Evolutionary conservation across 2,888 invertebrate species (phyloP).

Genomic region (Thera obeliscata): DNA sequence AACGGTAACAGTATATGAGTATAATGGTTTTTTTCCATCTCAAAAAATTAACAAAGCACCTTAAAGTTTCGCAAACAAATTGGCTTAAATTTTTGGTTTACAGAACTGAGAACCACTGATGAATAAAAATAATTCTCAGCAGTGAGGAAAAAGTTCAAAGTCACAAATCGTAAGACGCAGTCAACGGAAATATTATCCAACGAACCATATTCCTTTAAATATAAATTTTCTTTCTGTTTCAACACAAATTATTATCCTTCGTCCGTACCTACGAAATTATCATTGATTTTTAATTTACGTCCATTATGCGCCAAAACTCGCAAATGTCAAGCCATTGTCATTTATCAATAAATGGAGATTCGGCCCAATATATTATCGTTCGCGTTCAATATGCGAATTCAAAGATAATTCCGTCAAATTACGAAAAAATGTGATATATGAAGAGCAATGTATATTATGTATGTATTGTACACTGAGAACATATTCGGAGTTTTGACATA

Average conservation of each 20-base stretch:
- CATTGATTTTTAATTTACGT: constrained; percentile 2
- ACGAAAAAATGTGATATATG: constrained; percentile 62
- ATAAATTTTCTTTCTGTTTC: not conserved
- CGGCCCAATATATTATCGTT: constrained; percentile 67
- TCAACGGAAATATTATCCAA: not conserved
- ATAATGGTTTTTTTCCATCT: too few species aligned
- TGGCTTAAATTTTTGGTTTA: too few species aligned
- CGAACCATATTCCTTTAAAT: too few species aligned
- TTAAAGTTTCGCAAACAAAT: too few species aligned
- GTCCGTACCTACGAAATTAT: not conserved
- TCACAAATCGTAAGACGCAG: not conserved
- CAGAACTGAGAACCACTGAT: not conserved
- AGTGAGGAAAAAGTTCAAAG: not conserved
- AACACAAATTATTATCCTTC: not conserved
- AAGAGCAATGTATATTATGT: not conserved
- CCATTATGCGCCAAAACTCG: not conserved
- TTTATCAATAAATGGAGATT: constrained; percentile 71
- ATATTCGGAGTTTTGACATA: too few species aligned
- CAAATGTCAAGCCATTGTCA: constrained; percentile 45
- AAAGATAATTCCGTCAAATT: constrained; percentile 69
- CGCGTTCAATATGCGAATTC: constrained; percentile 65
- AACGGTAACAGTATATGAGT: too few species aligned
- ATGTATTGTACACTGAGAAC: not conserved
- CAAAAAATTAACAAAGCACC: too few species aligned
- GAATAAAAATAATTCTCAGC: not conserved